These are phyloP conservation scores for Venustaconcha ellipsiformis DNA, from an alignment of 1,140 invertebrate genomes.

Conservation along the genomic window DNA sequence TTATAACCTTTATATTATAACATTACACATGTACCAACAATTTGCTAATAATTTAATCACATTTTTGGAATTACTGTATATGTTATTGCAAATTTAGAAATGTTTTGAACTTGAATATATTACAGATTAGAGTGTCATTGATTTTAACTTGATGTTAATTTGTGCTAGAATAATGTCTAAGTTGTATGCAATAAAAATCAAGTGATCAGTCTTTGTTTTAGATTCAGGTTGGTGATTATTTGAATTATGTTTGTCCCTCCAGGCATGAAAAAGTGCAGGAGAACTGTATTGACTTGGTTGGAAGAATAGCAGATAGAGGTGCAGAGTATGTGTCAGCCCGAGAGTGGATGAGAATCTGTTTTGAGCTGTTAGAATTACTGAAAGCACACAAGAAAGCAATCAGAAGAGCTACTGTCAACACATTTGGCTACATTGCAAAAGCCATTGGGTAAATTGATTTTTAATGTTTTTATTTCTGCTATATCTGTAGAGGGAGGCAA, in stretches of 20 bases:
- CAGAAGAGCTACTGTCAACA: constrained; percentile 97
- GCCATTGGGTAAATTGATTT: constrained; percentile 84
- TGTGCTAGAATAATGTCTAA: too few species aligned
- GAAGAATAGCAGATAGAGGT: constrained; percentile 98
- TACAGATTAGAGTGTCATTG: too few species aligned
- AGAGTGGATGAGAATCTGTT: constrained; percentile 99
- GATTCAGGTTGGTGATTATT: neutral
- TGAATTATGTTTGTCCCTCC: constrained; percentile 29
- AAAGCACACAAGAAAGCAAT: constrained; percentile 99
- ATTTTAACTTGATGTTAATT: too few species aligned
- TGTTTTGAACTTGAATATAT: too few species aligned
- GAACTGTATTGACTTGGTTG: constrained; percentile 99
- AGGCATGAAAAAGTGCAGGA: constrained; percentile 93
- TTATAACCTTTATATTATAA: too few species aligned
- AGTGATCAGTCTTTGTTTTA: too few species aligned
- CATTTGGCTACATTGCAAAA: constrained; percentile 99
- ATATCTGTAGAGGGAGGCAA: neutral
- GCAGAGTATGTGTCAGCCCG: constrained; percentile 98
- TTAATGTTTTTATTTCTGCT: neutral
- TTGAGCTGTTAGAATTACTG: constrained; percentile 96
- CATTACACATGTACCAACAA: too few species aligned
- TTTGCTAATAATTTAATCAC: too few species aligned
- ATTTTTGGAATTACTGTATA: too few species aligned
- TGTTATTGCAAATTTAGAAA: too few species aligned
- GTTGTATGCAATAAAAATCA: too few species aligned